Evolutionary conservation across 2,888 invertebrate species (phyloP).

Genomic region (Julus scandinavius): DNA sequence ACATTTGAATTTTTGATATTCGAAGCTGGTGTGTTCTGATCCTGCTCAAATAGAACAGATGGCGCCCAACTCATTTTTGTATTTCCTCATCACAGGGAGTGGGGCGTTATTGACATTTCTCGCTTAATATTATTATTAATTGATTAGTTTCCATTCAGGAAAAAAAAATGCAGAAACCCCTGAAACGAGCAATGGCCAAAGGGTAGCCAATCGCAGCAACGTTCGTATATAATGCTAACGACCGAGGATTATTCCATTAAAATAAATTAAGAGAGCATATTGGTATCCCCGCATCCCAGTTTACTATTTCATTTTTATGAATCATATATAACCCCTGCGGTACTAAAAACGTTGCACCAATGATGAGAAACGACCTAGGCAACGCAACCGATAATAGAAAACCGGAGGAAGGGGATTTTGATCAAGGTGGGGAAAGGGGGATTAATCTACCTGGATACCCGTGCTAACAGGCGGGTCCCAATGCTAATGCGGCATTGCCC

Average conservation of each 20-base stretch:
- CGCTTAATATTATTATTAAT: slow-evolving; percentile 11
- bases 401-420: not conserved
- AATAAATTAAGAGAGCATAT: slow-evolving; percentile 33
- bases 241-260: slow-evolving; percentile 27
- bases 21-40: too few relatives aligned
- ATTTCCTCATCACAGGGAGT: not conserved
- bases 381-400: slow-evolving; percentile 10
- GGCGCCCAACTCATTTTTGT: not conserved
- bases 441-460: not conserved
- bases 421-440: not conserved
- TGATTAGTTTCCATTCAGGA: not conserved
- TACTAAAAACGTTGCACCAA: slow-evolving; percentile 27
- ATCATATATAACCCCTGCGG: slow-evolving; percentile 20
- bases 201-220: slow-evolving; percentile 4
- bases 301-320: slow-evolving; percentile 21
- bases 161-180: not conserved
- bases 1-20: too few relatives aligned
- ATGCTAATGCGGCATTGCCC: not conserved
- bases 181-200: not conserved
- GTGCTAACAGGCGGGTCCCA: not conserved
- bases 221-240: slow-evolving; percentile 33
- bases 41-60: too few relatives aligned
- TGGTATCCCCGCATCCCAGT: slow-evolving; percentile 15
- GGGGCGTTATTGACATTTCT: slow-evolving; percentile 3
- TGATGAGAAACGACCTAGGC: slow-evolving; percentile 6